Base-by-base conservation (phyloP, 2,797 vertebrate species). In the Fundulus diaphanus region DNA sequence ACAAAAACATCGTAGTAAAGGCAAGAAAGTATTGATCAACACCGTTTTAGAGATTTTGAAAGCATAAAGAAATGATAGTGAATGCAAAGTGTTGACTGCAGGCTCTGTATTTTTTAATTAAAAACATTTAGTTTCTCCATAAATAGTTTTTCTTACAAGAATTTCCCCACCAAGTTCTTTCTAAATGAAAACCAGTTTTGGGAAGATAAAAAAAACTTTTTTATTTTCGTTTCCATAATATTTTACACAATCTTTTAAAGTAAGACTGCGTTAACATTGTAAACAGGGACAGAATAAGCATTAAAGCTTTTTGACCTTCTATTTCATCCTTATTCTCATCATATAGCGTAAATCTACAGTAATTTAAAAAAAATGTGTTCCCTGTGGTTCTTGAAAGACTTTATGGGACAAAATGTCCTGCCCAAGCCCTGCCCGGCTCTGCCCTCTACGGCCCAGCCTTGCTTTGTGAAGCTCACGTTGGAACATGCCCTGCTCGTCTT, bases 381-480 rank as follows among this genome's bases (percentile, higher is more conserved):
- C 48, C 31, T 37, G 33, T 63, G 59, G 59, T 37, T 37, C 33
- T 37, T n/a, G 11, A 42, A 24, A 13, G 12, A 13, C 3, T 42
- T 72, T 46, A 35, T 3, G 2, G 27, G 33, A 37, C 44, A 49
- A n/a, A 22, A 33, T 51, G 67, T 46, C 59, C 59, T 24, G n/a
- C 29, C n/a, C 33, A 22, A 49, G 67, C 73, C n/a, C 63, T 5
- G 42, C 71, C 51, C 51, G 0, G 51, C 72, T 2, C 48, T 1
- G 37, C 72, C 31, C 44, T n/a, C 12, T 61, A 70, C 18, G 9
- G 49, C 76, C 76, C 33, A 1, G 29, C 80, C 73, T 73, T 0
- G 63, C 82, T 71, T 68, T 7, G 75, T 22, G 4, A 16, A 56
- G 68, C 78, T 3, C 91, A 87, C 74, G 91, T 85, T 74, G 0